These are phyloP conservation scores for Brevimyrus niger DNA, from an alignment of 2,113 vertebrate genomes.

Conservation along the genomic window DNA sequence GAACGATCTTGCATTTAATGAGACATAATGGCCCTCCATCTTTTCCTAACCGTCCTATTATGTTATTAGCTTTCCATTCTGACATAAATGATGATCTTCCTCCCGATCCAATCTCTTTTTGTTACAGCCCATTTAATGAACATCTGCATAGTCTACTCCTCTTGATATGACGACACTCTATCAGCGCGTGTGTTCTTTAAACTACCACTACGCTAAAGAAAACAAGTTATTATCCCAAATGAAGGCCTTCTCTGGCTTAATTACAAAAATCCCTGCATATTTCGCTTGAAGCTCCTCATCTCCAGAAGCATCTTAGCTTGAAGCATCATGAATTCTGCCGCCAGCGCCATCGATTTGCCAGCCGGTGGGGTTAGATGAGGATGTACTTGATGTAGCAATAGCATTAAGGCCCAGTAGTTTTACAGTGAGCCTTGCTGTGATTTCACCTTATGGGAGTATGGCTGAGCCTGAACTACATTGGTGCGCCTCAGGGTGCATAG, in stretches of 20 bases:
- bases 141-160: constrained; percentile 31
- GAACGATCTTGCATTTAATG: constrained; percentile 24
- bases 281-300: not conserved
- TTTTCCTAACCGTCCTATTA: constrained; percentile 30
- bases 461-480: not conserved
- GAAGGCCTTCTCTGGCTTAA: not conserved
- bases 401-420: not conserved
- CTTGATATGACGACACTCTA: constrained; percentile 15
- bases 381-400: not conserved
- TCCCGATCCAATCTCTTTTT: constrained; percentile 28
- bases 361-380: not conserved
- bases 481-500: not conserved
- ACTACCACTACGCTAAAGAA: not conserved
- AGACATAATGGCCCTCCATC: constrained; percentile 32
- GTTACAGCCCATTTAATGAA: constrained; percentile 41
- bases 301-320: not conserved
- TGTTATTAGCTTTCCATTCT: constrained; percentile 30
- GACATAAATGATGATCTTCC: constrained; percentile 33
- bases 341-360: not conserved
- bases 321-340: not conserved
- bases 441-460: not conserved
- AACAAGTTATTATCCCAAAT: constrained; percentile 10
- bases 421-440: not conserved
- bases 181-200: constrained; percentile 1
- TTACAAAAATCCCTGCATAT: not conserved